These are phyloP conservation scores for Fulica atra DNA, from an alignment of 2,113 vertebrate genomes.

Conservation along the genomic window DNA sequence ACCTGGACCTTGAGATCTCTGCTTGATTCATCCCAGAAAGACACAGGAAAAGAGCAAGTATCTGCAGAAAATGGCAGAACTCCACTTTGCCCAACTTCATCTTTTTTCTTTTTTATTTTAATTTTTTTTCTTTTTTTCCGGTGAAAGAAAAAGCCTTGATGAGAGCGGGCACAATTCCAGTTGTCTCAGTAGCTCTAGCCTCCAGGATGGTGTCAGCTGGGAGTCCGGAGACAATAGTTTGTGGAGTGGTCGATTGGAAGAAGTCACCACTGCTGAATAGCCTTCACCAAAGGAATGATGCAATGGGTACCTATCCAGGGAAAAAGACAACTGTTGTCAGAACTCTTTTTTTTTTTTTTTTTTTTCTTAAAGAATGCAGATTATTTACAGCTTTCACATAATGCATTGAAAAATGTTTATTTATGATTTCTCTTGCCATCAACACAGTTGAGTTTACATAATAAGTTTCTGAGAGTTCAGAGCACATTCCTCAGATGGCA, in stretches of 20 bases:
- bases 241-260: slow-evolving; percentile 54
- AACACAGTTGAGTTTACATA: not conserved
- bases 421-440: not conserved
- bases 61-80: slow-evolving; percentile 82
- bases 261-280: slow-evolving; percentile 72
- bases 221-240: slow-evolving; percentile 76
- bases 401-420: not conserved
- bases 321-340: slow-evolving; percentile 76
- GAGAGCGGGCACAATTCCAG: slow-evolving; percentile 71
- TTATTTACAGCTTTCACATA: not conserved
- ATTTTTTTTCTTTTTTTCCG: not conserved
- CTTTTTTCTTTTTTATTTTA: slow-evolving; percentile 55
- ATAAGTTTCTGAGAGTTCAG: not conserved
- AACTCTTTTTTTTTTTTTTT: not conserved
- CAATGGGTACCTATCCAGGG: slow-evolving; percentile 78
- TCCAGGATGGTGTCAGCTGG: slow-evolving; percentile 74
- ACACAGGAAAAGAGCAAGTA: slow-evolving; percentile 83
- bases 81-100: slow-evolving; percentile 83
- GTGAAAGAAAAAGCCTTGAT: slow-evolving; percentile 73
- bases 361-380: not conserved
- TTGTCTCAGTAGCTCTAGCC: slow-evolving; percentile 70
- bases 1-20: slow-evolving; percentile 78
- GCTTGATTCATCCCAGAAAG: slow-evolving; percentile 83
- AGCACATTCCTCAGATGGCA: not conserved
- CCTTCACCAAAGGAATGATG: slow-evolving; percentile 69